Conservation (phyloP, 1,140 invertebrate species). For the Eumeta japonica region DNA sequence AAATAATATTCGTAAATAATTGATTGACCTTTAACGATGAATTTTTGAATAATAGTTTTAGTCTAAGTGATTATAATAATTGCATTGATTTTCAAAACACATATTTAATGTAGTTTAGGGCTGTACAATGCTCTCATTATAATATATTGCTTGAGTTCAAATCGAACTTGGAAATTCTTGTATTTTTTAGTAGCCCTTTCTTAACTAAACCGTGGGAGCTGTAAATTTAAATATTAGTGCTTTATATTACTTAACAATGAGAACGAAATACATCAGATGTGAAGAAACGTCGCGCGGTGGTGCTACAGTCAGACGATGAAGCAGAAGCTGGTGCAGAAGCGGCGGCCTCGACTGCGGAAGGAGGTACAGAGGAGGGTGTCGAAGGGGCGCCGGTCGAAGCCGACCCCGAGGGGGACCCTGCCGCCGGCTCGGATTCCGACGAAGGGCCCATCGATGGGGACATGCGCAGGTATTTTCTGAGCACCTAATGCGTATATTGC, state of each 20-base stretch:
- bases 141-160: too few relatives aligned
- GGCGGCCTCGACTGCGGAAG: slow-evolving; percentile 9
- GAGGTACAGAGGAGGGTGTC: slow-evolving; percentile 2
- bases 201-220: not conserved
- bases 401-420: slow-evolving; percentile 1
- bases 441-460: slow-evolving; percentile 19
- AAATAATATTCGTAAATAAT: slow-evolving; percentile 1
- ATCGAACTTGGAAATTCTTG: too few relatives aligned
- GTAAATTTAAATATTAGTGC: not conserved
- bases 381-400: slow-evolving; percentile 5
- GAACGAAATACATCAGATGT: too few relatives aligned
- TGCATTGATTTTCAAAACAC: too few relatives aligned
- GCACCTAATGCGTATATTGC: too few relatives aligned
- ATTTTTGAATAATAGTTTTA: too few relatives aligned
- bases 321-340: slow-evolving; percentile 19
- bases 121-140: too few relatives aligned
- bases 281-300: slow-evolving; percentile 28
- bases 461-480: too few relatives aligned
- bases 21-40: not conserved
- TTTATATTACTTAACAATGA: too few relatives aligned
- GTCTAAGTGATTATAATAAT: too few relatives aligned
- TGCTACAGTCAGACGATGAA: slow-evolving; percentile 25
- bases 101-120: too few relatives aligned
- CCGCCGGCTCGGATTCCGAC: slow-evolving; percentile 29
- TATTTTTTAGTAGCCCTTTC: too few relatives aligned